These are phyloP conservation scores for Dryoscopus gambensis DNA, from an alignment of 2,113 vertebrate species.

Conservation along the genomic window DNA sequence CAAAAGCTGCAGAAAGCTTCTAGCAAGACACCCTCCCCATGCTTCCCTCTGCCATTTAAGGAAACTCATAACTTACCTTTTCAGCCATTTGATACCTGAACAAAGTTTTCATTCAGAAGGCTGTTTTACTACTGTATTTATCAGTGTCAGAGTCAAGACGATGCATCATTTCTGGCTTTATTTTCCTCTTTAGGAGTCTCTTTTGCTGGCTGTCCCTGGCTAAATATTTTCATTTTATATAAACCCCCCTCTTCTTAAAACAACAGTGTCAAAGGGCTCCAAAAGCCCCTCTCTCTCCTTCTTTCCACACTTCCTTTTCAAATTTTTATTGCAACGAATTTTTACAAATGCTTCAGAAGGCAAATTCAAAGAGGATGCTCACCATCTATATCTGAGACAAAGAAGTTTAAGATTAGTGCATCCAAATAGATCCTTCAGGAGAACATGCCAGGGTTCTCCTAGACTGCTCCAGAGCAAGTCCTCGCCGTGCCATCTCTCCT, in stretches of 20 bases:
- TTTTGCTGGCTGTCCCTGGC: not conserved
- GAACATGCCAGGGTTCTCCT: not conserved
- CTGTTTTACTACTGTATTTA: not conserved
- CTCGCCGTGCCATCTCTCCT: not conserved
- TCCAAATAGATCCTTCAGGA: not conserved
- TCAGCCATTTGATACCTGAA: not conserved
- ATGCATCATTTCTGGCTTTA: not conserved
- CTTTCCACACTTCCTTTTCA: not conserved
- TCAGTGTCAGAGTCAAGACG: not conserved
- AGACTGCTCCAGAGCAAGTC: not conserved
- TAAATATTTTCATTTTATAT: not conserved
- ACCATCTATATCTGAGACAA: not conserved
- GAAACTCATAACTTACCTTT: not conserved
- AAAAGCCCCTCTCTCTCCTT: not conserved
- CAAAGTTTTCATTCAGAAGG: not conserved
- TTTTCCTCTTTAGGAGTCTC: not conserved
- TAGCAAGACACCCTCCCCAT: accelerated
- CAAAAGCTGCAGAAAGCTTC: not conserved
- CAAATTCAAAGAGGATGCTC: not conserved
- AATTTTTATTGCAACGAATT: not conserved
- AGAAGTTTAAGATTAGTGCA: not conserved
- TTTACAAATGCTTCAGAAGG: not conserved
- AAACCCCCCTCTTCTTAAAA: not conserved
- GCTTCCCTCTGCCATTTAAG: not conserved
- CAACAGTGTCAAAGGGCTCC: not conserved